Evolutionary conservation across 2,113 vertebrate species (phyloP).

Genomic region (Calidris pugnax): DNA sequence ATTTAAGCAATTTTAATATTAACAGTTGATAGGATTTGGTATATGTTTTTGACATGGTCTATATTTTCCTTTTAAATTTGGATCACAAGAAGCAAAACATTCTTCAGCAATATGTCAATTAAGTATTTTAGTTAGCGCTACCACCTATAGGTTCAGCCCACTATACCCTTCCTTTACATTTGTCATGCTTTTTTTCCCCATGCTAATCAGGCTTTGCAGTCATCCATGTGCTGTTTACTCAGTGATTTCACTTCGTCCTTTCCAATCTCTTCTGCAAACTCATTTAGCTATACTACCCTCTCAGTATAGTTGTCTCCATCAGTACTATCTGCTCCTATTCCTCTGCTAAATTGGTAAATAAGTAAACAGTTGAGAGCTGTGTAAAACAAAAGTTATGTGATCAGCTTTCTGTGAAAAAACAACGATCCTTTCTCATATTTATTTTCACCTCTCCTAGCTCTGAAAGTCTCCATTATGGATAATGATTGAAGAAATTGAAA

Average conservation of each 20-base stretch:
- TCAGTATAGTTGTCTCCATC: not conserved
- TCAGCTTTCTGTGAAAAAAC: not conserved
- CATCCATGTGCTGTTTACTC: not conserved
- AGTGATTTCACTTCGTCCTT: not conserved
- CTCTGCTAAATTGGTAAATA: constrained; percentile 38
- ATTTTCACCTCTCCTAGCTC: constrained; percentile 6
- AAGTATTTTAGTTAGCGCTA: not conserved
- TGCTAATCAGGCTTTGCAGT: not conserved
- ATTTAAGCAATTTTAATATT: not conserved
- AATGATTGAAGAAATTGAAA: constrained; percentile 54
- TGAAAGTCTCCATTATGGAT: constrained; percentile 40
- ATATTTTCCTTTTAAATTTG: not conserved
- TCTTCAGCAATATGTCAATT: not conserved
- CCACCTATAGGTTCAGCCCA: not conserved
- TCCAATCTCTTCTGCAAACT: constrained; percentile 8
- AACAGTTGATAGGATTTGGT: not conserved
- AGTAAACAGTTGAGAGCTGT: not conserved
- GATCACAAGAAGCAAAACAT: not conserved
- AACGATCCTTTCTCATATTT: constrained; percentile 13
- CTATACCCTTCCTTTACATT: not conserved
- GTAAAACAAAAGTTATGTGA: constrained; percentile 49
- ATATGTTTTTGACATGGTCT: not conserved
- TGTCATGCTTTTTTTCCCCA: not conserved
- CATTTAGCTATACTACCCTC: not conserved
- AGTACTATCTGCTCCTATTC: not conserved